Base-by-base conservation (phyloP, 1,140 invertebrate species). In the Sipha flava region DNA sequence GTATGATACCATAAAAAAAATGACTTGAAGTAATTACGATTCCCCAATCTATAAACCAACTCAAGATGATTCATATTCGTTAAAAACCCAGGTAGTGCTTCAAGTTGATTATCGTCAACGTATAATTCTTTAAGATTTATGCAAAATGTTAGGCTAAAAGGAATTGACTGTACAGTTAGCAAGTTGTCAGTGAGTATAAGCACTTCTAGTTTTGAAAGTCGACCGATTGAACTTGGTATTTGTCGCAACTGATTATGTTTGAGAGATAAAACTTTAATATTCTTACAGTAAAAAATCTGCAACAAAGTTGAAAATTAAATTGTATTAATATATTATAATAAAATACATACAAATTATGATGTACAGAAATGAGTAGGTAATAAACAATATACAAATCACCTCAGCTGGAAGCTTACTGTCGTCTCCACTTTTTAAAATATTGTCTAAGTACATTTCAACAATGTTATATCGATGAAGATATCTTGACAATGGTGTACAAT, bases 1-100 rank as follows among this genome's bases (percentile, higher is more conserved):
- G 86, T 86, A 72, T 88, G 87, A 81, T 88, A 88, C 87, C 87
- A 88, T 86, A 88, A 87, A 81, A 88, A 88, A 7, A 87, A 88
- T 16, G 87, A 86, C 81, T 88, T 88, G 81, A 88, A 88, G 81
- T 88, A 88, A 81, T 88, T 88, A 82, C 88, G 86, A 82, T 88
- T 88, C 31, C 87, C 88, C 85, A 88, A 87, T 23, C 88, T 85
- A 85, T 88, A 86, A 14, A 88, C 86, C 23, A 86, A 87, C 64
- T 85, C 82, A 14, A 88, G 83, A 68, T 84, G 84, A 10, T 84
- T 81, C 85, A 88, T 86, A 34, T 84, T 80, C 14, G 87, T 82
- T 21, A 88, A 81, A 80, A 88, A 87, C 9, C 87, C 87, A 37
- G 88, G 88, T 21, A 88, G 81, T 21, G 88, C 88, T 84, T 88